These are phyloP conservation scores for Temnothorax curvispinosus DNA, from an alignment of 1,140 invertebrate genomes.

Conservation along the genomic window DNA sequence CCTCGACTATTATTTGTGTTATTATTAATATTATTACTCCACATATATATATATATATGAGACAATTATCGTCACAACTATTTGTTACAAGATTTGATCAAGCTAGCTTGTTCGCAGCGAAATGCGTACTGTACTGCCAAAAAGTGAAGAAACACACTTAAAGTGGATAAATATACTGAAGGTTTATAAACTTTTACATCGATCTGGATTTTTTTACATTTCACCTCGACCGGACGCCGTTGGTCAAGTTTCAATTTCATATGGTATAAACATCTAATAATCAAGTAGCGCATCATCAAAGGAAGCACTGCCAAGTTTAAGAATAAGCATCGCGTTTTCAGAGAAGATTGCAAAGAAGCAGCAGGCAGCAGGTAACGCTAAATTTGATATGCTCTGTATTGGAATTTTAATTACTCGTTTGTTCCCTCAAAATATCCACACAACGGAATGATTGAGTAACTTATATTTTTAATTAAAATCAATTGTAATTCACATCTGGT, in stretches of 20 bases:
- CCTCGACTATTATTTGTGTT: constrained; percentile 59
- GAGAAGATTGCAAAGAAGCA: not conserved
- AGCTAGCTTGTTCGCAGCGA: constrained; percentile 63
- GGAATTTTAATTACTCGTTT: constrained; percentile 24
- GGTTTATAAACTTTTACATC: constrained; percentile 76
- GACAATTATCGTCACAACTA: constrained; percentile 45
- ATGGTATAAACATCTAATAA: not conserved
- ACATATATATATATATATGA: not conserved
- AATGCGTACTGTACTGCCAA: constrained; percentile 73
- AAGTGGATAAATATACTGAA: constrained; percentile 72
- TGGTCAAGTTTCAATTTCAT: not conserved
- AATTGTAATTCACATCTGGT: constrained; percentile 59
- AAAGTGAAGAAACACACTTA: constrained; percentile 60
- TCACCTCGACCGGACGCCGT: not conserved
- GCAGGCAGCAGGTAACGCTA: not conserved
- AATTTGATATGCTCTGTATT: constrained; percentile 26
- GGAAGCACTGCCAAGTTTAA: not conserved
- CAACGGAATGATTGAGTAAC: constrained; percentile 6
- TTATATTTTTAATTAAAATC: not conserved
- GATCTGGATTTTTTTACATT: not conserved
- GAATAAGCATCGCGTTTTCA: not conserved
- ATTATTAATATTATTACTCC: constrained; percentile 67
- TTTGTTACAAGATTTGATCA: constrained; percentile 68
- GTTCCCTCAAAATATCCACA: not conserved
- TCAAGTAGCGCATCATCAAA: not conserved